Base-by-base conservation (phyloP, 2,113 vertebrate species). In the Procavia capensis region DNA sequence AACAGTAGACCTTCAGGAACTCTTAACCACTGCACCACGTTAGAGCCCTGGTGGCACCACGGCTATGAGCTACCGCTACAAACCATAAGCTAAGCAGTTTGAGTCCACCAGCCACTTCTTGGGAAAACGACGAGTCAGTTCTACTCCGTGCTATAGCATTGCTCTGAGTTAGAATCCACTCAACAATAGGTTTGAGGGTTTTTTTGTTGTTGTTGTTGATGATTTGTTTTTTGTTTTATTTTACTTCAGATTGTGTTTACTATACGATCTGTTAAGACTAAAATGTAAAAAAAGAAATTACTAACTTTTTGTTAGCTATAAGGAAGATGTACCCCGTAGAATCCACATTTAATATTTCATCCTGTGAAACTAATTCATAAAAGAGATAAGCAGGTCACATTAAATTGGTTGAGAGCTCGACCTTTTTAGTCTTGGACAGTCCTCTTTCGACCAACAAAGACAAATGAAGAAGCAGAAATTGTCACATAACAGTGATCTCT, bases 381-480 rank as follows among this genome's bases (percentile, higher is more conserved):
- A 24, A 85, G 82, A 98, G 94, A 98, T 97, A 98, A 98, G 90
- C 84, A 74, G 98, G 94, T 96, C 95, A 98, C 29, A 25, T 97
- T 98, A 98, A 96, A 98, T 98, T 97, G 98, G 90, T 96, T 95
- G 90, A 94, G 95, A 98, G 82, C 81, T 97, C 22, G 8, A 94
- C 47, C 88, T 89, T 93, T 50, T 95, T 80, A 97, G 92, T 96
- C 96, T 98, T 94, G 98, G 97, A 98, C 98, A 98, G 68, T 94
- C 70, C 75, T 98, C 72, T 91, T 98, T 98, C 98, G 97, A 98
- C 95, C 97, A 98, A 97, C 80, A 97, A 98, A 98, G 98, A 98
- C 80, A 98, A 98, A 98, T 98, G 97, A 96, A 97, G 45, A 47
- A 85, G 61, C 39, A 98, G 96, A 98, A 98, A 98, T 96, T 98